A percentile compares a stretch with the other conserved stretches of the same genome.
Evolutionary conservation across 2,113 vertebrate species (phyloP).

Genomic region (Melanotaenia duboulayi): DNA sequence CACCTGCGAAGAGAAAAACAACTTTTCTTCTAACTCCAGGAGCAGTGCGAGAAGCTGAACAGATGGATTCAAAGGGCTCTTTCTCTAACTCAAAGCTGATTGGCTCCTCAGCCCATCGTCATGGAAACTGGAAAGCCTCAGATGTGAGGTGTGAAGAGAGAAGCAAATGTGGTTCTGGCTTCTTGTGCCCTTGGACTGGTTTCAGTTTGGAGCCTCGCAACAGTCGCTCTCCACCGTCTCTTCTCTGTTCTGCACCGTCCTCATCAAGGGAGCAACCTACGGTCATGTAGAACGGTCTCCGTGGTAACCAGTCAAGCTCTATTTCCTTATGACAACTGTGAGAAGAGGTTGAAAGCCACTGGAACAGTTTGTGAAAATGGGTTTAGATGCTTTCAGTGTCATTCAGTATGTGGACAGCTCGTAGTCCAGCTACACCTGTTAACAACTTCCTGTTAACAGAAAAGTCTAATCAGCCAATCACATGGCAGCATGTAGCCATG

Average conservation of each 20-base stretch:
- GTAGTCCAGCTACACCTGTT: no score
- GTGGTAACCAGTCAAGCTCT: neutral
- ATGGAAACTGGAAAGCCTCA: conserved; percentile 44
- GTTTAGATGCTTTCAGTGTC: no score
- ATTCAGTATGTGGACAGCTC: no score
- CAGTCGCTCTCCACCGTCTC: neutral
- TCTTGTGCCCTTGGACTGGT: conserved; percentile 1
- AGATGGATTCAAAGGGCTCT: conserved; percentile 1
- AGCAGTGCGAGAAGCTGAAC: neutral
- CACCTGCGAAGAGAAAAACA: no score
- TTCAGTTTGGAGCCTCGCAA: conserved; percentile 1
- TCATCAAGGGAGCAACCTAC: neutral
- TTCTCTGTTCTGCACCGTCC: neutral
- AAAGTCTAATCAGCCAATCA: no score
- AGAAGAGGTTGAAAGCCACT: no score
- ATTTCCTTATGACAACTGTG: neutral
- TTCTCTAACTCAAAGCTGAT: conserved; percentile 1
- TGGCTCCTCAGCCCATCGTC: conserved; percentile 19
- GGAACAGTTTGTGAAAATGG: neutral
- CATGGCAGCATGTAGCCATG: no score
- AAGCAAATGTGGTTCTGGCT: conserved; percentile 9
- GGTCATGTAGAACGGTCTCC: conserved; percentile 7
- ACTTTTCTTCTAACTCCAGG: neutral
- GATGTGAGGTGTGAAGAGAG: conserved; percentile 31
- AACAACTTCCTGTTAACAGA: no score